These are phyloP conservation scores for Ctenoplectra terminalis DNA, from an alignment of 1,140 invertebrate species.

Conservation along the genomic window DNA sequence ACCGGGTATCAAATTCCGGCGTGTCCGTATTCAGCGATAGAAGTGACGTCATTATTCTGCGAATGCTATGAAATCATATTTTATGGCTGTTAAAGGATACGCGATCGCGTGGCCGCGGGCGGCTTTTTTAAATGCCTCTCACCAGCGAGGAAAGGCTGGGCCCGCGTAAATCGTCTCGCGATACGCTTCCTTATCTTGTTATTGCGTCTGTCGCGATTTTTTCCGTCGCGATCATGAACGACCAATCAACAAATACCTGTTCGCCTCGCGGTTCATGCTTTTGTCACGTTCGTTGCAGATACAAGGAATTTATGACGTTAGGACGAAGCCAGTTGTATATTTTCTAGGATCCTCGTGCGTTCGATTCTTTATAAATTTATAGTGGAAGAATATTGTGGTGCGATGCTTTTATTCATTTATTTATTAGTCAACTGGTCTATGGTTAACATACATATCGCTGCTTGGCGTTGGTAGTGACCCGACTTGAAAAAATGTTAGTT, in stretches of 20 bases:
- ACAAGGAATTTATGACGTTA: too few species aligned
- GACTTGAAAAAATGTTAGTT: too few species aligned
- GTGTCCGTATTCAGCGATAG: slow-evolving; percentile 40
- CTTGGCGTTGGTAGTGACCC: too few species aligned
- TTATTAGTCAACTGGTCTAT: too few species aligned
- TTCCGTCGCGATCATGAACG: slow-evolving; percentile 12
- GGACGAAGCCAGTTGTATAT: too few species aligned
- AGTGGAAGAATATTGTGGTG: too few species aligned
- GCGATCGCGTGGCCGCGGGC: neutral
- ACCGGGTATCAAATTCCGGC: slow-evolving; percentile 43
- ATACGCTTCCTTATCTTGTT: slow-evolving; percentile 32
- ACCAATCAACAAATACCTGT: slow-evolving; percentile 5
- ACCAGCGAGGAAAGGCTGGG: neutral
- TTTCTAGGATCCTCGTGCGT: too few species aligned
- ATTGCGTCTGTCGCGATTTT: slow-evolving; percentile 17
- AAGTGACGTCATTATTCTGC: slow-evolving; percentile 42
- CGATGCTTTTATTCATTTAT: too few species aligned
- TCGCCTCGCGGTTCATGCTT: too few species aligned
- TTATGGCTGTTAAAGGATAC: slow-evolving; percentile 37
- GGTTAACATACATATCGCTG: too few species aligned
- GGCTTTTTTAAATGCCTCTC: neutral
- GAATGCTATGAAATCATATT: slow-evolving; percentile 47
- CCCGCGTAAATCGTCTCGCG: neutral
- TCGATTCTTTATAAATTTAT: too few species aligned
- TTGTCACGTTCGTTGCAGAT: too few species aligned